These are phyloP conservation scores for Coptotermes formosanus DNA, from an alignment of 1,140 invertebrate genomes.

Conservation along the genomic window DNA sequence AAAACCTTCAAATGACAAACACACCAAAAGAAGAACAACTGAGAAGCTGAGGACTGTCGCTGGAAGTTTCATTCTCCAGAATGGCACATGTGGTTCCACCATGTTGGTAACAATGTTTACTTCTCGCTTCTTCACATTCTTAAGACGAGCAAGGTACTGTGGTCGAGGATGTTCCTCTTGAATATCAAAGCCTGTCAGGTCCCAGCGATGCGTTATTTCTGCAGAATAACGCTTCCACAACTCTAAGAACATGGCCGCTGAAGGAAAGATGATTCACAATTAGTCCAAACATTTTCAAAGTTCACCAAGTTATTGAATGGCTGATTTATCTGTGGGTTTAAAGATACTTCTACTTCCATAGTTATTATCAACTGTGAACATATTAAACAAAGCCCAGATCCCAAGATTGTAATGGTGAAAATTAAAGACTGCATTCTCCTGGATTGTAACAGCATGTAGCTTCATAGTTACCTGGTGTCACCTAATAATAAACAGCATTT, in stretches of 20 bases:
- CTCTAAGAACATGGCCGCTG: conserved; percentile 84
- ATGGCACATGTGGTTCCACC: conserved; percentile 79
- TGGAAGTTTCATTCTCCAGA: conserved; percentile 83
- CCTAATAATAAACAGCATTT: no score
- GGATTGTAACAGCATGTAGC: no score
- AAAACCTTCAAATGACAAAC: conserved; percentile 31
- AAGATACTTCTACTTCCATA: no score
- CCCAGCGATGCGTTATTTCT: conserved; percentile 89
- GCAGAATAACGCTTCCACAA: conserved; percentile 93
- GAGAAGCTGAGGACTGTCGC: conserved; percentile 82
- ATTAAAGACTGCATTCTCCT: no score
- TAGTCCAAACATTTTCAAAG: background rate
- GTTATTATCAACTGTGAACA: no score
- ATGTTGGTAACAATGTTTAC: conserved; percentile 74
- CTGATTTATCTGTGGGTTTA: no score
- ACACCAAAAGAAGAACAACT: conserved; percentile 74
- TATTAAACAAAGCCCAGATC: no score
- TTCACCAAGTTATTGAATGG: no score
- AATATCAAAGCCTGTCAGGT: conserved; percentile 81
- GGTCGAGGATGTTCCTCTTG: conserved; percentile 87
- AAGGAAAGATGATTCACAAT: conserved; percentile 39
- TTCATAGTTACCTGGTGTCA: no score
- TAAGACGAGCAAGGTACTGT: conserved; percentile 69
- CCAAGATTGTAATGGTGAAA: no score
- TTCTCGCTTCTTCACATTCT: conserved; percentile 59